Evolutionary conservation across 2,888 invertebrate species (phyloP).

Genomic region (Linyphia triangularis): DNA sequence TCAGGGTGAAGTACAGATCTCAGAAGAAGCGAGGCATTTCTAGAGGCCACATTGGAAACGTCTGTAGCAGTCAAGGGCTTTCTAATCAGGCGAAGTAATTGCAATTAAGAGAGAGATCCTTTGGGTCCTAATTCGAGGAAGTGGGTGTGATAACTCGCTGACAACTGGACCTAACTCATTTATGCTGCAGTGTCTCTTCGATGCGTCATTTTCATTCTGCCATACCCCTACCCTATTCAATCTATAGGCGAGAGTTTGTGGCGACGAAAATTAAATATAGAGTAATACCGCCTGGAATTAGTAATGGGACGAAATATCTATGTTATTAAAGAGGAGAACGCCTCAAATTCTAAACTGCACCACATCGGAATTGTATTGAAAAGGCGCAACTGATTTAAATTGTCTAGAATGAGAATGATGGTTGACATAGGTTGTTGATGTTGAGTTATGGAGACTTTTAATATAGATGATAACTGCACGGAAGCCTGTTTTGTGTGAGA

Average conservation of each 20-base stretch:
- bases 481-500: too few species aligned
- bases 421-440: neutral
- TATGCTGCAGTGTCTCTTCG: neutral
- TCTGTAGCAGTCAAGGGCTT: constrained; percentile 44
- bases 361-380: neutral
- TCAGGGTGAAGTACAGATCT: neutral
- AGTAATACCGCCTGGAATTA: neutral
- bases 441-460: neutral
- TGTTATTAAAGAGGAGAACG: neutral
- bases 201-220: constrained; percentile 37
- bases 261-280: constrained; percentile 19
- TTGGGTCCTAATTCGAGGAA: constrained; percentile 25
- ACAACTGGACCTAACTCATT: constrained; percentile 63
- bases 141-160: constrained; percentile 58
- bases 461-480: neutral
- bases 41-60: neutral
- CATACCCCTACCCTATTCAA: neutral
- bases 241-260: neutral
- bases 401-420: neutral
- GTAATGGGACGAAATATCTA: neutral
- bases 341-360: neutral
- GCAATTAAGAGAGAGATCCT: constrained; percentile 56
- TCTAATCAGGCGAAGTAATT: constrained; percentile 56
- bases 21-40: neutral
- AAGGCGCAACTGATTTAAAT: neutral